phyloP scores from a whole-genome alignment of 2,888 invertebrate genomes.

The Drosophila barbarae region DNA sequence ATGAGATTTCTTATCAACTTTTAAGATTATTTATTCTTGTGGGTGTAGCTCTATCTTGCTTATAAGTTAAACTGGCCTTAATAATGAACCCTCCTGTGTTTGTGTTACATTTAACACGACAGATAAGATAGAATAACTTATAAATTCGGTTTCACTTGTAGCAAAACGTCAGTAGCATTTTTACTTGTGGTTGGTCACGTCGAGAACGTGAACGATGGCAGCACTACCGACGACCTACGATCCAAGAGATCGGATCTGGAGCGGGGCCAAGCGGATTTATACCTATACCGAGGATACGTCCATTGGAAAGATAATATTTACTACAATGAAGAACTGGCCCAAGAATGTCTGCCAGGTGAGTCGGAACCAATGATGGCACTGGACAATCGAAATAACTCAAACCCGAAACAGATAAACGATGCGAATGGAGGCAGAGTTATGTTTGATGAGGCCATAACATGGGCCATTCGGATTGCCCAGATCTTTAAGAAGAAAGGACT shows the following conservation, averaged over 20 bases:
- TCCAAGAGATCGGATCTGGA: neutral
- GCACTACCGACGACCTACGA: neutral
- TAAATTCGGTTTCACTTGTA: neutral
- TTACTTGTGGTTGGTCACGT: neutral
- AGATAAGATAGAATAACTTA: conserved; percentile 1
- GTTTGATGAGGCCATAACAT: neutral
- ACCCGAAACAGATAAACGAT: neutral
- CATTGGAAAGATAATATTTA: neutral
- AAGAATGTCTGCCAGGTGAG: conserved; percentile 3
- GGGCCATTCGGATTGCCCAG: conserved; percentile 5
- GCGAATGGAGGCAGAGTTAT: neutral
- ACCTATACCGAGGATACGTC: neutral
- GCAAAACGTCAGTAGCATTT: neutral
- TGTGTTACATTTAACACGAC: too few relatives aligned
- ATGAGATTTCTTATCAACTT: conserved; percentile 1
- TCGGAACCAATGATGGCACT: neutral
- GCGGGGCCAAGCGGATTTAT: neutral
- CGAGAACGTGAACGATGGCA: neutral
- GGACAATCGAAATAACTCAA: neutral
- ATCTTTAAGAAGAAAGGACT: conserved; percentile 4
- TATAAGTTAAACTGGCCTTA: neutral
- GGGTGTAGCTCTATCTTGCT: neutral
- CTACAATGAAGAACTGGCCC: neutral
- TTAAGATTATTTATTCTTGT: neutral
- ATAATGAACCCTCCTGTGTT: too few relatives aligned